Evolutionary conservation across 2,888 invertebrate species (phyloP).

Genomic region (Nomada ruficornis): DNA sequence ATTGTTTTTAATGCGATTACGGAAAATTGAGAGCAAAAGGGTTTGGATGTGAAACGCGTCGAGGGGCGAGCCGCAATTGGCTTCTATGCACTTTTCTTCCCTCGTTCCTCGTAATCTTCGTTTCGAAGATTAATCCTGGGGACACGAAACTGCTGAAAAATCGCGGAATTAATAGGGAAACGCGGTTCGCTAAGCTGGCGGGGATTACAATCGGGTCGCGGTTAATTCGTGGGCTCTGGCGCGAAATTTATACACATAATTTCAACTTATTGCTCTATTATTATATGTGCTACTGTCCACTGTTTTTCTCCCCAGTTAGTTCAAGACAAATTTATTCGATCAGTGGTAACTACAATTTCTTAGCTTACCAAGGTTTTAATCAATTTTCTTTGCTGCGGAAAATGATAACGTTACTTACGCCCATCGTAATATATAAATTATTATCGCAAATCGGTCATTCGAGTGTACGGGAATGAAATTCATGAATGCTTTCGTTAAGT

Average conservation of each 20-base stretch:
- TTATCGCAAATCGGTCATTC: too few relatives aligned
- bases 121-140: constrained; percentile 42
- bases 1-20: constrained; percentile 27
- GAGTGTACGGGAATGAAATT: not conserved
- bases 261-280: constrained; percentile 5
- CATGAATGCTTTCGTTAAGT: not conserved
- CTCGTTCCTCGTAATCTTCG: constrained; percentile 5
- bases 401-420: too few relatives aligned
- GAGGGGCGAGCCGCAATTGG: constrained; percentile 23
- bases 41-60: constrained; percentile 24
- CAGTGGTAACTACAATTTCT: too few relatives aligned
- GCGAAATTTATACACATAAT: constrained; percentile 28
- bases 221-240: constrained; percentile 29
- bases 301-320: too few relatives aligned
- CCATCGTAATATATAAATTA: too few relatives aligned
- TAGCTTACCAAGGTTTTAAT: too few relatives aligned
- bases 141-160: constrained; percentile 36
- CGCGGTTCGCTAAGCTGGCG: constrained; percentile 13
- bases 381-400: too few relatives aligned
- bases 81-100: constrained; percentile 24
- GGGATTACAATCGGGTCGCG: constrained; percentile 30
- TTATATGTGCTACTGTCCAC: too few relatives aligned
- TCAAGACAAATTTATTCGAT: too few relatives aligned
- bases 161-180: constrained; percentile 28
- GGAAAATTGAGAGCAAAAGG: constrained; percentile 7